A percentile compares a stretch with the other conserved stretches of the same genome.
Conservation (phyloP, 2,113 vertebrate species). For the Cyprinodon brontotheroides region DNA sequence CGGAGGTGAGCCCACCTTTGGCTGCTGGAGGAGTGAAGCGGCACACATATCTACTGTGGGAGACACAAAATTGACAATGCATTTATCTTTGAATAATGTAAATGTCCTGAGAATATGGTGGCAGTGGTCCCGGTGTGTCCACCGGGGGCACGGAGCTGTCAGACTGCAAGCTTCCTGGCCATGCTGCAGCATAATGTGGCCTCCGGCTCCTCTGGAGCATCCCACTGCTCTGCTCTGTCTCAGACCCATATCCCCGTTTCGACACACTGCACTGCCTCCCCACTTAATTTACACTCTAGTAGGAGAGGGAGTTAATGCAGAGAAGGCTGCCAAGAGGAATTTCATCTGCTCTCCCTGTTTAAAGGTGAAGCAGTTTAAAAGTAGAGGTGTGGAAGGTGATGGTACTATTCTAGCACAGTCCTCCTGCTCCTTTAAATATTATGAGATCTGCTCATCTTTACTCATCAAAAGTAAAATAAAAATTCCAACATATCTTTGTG, state of each 20-base stretch:
- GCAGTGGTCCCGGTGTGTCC: slow-evolving; percentile 76
- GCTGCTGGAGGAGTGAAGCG: slow-evolving; percentile 79
- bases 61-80: slow-evolving; percentile 86
- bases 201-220: slow-evolving; percentile 71
- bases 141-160: slow-evolving; percentile 75
- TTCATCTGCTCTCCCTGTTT: slow-evolving; percentile 49
- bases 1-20: slow-evolving; percentile 83
- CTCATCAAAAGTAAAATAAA: slow-evolving; percentile 28
- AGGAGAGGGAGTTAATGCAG: slow-evolving; percentile 72
- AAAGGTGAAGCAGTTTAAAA: slow-evolving; percentile 41
- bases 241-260: slow-evolving; percentile 66
- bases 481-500: slow-evolving; percentile 12
- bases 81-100: slow-evolving; percentile 90
- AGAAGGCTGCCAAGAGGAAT: slow-evolving; percentile 69
- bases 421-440: slow-evolving; percentile 25
- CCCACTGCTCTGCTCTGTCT: slow-evolving; percentile 59
- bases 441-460: slow-evolving; percentile 39
- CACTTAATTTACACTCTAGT: slow-evolving; percentile 77
- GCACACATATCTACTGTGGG: slow-evolving; percentile 81
- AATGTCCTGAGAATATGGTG: slow-evolving; percentile 83
- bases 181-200: slow-evolving; percentile 72
- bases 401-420: slow-evolving; percentile 21
- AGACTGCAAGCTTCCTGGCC: slow-evolving; percentile 66
- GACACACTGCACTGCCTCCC: slow-evolving; percentile 68
- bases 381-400: slow-evolving; percentile 39